Evolutionary conservation across 2,797 vertebrate species (phyloP), one percentile per base, ranked within the genome.

Genomic region (Naso thynnoides): DNA sequence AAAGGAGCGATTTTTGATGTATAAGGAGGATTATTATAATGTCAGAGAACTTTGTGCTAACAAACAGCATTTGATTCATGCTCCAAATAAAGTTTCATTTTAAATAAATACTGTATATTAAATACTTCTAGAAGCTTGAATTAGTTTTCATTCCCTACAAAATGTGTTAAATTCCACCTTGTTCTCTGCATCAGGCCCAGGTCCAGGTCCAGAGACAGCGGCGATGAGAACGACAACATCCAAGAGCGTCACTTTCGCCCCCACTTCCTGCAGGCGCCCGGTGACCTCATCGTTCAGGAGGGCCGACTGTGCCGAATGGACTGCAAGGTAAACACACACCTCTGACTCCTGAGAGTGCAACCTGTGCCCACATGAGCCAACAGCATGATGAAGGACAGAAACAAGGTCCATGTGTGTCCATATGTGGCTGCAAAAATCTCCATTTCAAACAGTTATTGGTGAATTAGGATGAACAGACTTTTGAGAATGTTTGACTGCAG

Each of bases 161-260:
- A 47, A 54, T 27, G 13, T 39, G 19, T 53, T 62, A 23, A 44
- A 44, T 50, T 38, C 15, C 45, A 26, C 23, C 10, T 23, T 8
- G 33, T 33, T 19, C 19, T 27, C 14, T 14, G 26, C n/a, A n/a
- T 48, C 90, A 99, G 98, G 90, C 96, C 97, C 81, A 95, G 97
- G 75, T 99, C 98, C 86, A 93, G 97, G 79, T 99, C 98, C 78
- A 95, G 98, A 89, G 98, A 99, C 92, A 98, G 98, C 7, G 97
- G 95, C 0, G 98, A 99, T 68, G 98, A 99, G 90, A 97, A 96
- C 9, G 98, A 99, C 76, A 97, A 97, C 67, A 98, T 98, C 90
- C 98, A 99, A 83, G 98, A 99, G 92, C 96, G 98, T 63, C 98
- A 99, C 94, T 99, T 99, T 94, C 96, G 98, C 73, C 98, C 98